phyloP scores from a whole-genome alignment of 2,113 vertebrate genomes.

The Microcebus lehilahytsara region DNA sequence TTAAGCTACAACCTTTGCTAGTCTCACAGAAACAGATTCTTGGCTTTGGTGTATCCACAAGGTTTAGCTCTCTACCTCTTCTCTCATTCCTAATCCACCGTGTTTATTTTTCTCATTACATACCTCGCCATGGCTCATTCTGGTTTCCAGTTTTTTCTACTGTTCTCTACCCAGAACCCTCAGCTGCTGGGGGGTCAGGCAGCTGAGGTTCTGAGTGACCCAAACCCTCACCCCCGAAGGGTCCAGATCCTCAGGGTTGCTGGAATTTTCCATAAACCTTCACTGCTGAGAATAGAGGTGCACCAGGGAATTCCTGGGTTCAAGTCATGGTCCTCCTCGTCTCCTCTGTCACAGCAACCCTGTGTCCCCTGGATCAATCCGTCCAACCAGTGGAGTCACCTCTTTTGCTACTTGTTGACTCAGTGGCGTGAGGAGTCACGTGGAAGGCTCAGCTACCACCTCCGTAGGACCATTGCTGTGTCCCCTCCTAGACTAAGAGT shows the following conservation, averaged over 20 bases:
- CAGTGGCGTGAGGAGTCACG: not conserved
- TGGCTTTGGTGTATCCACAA: not conserved
- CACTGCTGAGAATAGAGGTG: fast-evolving
- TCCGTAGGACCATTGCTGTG: not conserved
- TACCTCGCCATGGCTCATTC: not conserved
- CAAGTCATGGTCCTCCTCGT: not conserved
- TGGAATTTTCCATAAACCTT: not conserved
- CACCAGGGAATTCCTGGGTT: not conserved
- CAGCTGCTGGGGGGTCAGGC: no score
- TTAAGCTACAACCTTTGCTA: not conserved
- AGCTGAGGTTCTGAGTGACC: not conserved
- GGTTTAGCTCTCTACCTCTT: not conserved
- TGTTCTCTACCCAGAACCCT: not conserved
- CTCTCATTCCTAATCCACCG: not conserved
- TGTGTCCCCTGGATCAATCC: fast-evolving
- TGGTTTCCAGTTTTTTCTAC: no score
- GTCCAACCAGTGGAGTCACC: not conserved
- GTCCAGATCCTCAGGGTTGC: not conserved
- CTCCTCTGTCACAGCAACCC: not conserved
- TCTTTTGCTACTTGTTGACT: not conserved
- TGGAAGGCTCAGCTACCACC: not conserved
- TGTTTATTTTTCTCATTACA: not conserved
- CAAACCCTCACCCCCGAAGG: not conserved
- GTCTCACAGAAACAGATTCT: not conserved
- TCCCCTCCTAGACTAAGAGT: not conserved